These are phyloP conservation scores for Crenuchus spilurus DNA, from an alignment of 2,797 vertebrate genomes.

Conservation along the genomic window DNA sequence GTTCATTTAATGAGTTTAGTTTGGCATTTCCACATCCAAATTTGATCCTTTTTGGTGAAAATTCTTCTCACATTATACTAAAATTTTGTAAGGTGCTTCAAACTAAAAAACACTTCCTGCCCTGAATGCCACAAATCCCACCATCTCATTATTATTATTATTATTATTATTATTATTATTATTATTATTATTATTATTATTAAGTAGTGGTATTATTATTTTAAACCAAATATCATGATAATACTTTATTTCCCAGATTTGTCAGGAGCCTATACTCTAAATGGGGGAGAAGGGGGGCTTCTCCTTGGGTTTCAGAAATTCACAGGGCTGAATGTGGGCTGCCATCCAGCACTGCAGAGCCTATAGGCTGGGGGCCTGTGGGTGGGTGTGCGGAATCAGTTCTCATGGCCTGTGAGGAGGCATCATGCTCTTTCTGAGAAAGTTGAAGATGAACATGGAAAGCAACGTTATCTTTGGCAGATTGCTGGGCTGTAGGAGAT, in stretches of 20 bases:
- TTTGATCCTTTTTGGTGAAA: constrained; percentile 66
- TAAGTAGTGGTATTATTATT: too few relatives aligned
- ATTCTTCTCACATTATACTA: not conserved
- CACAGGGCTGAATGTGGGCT: constrained; percentile 27
- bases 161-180: too few relatives aligned
- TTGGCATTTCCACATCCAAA: constrained; percentile 39
- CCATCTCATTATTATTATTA: not conserved
- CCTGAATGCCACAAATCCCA: not conserved
- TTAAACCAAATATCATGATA: not conserved
- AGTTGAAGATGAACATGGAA: constrained; percentile 43
- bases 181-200: too few relatives aligned
- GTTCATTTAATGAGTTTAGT: too few relatives aligned
- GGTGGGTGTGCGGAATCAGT: constrained; percentile 49
- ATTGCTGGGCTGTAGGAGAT: constrained; percentile 39
- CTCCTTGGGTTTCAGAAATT: constrained; percentile 22
- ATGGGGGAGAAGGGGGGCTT: not conserved
- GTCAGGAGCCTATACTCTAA: not conserved
- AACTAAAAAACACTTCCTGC: constrained; percentile 15
- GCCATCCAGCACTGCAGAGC: constrained; percentile 20
- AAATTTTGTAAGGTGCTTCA: constrained; percentile 17
- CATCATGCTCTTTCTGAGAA: constrained; percentile 47
- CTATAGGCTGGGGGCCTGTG: constrained; percentile 30
- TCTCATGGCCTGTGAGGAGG: constrained; percentile 43
- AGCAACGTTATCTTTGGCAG: constrained; percentile 58
- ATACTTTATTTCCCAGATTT: not conserved